Base-by-base conservation (phyloP, 2,888 invertebrate species). In the Polia nebulosa region DNA sequence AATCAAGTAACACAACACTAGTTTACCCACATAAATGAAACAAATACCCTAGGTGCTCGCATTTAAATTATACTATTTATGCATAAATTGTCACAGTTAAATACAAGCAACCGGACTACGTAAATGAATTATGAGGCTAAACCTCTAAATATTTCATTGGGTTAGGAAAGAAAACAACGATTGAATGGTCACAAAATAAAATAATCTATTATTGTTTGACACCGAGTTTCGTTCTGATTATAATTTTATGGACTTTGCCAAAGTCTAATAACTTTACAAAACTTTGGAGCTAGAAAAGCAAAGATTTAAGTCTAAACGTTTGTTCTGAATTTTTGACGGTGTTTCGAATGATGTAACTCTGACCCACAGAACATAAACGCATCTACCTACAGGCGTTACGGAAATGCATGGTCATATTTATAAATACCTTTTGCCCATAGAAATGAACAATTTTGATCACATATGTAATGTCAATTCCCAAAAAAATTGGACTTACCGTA, bases 181-280 rank as follows among this genome's bases (percentile, higher is more conserved):
- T 66, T 44, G 20, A 66, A 66, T 41, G 27, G 27, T 58, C 15
- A 66, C 1, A 11, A 72, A 36, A 45, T 71, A 71, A 66, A n/a
- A n/a, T n/a, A n/a, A 45, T 58, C 2, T 57, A 36, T 71, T 57
- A 29, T 45, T 71, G n/a, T 72, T 67, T 45, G 15, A 71, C 45
- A 45, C 22, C 13, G 22, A 58, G 13, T 66, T 56, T 44, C 11
- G 8, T 27, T 44, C 29, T 36, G 22, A 45, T 56, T 36, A 44
- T 34, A 45, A 45, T 44, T 70, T 66, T 53, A 66, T 45, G 15
- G 11, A 71, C 27, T 66, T 47, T 20, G 15, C 25, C 15, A 25
- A 45, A 17, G 41, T 15, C 4, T 45, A n/a, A 6, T 15, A 22
- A 57, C 17, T 36, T 27, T n/a, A 17, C 1, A 2, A 29, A 72